Evolutionary conservation across 2,113 vertebrate species (phyloP).

Genomic region (Oreochromis niloticus): DNA sequence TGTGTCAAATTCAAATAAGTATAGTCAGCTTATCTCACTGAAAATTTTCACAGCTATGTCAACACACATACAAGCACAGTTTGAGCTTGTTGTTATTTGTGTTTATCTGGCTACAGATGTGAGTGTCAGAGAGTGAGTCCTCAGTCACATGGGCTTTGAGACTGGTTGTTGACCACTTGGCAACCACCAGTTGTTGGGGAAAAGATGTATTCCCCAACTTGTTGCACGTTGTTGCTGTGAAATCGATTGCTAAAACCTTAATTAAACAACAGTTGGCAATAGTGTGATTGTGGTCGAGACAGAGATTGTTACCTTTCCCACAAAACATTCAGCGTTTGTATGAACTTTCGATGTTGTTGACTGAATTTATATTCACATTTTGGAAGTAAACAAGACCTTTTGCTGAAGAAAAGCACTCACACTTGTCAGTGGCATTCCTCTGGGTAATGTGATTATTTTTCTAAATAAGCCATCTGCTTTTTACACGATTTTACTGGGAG

Average conservation of each 20-base stretch:
- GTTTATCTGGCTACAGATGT: not conserved
- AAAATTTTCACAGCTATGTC: not conserved
- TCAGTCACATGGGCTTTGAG: not conserved
- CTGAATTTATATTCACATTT: not conserved
- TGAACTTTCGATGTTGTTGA: not conserved
- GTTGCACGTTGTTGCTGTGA: not conserved
- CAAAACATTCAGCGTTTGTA: not conserved
- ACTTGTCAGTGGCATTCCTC: not conserved
- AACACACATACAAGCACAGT: not conserved
- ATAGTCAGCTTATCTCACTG: not conserved
- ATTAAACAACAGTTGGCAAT: fast-evolving
- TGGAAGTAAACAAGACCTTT: not conserved
- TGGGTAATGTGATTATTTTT: not conserved
- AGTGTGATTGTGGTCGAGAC: fast-evolving
- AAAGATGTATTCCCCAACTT: not conserved
- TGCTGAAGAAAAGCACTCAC: not conserved
- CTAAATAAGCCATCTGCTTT: not conserved
- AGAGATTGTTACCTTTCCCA: not conserved
- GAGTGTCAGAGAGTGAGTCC: not conserved
- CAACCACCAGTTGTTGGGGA: not conserved
- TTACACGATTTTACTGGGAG: fast-evolving
- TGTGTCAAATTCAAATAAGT: not conserved
- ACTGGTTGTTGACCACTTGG: not conserved
- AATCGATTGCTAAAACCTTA: not conserved
- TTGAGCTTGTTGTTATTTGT: not conserved